These are phyloP conservation scores for Entomobrya proxima DNA, from an alignment of 2,888 invertebrate genomes.

Conservation along the genomic window DNA sequence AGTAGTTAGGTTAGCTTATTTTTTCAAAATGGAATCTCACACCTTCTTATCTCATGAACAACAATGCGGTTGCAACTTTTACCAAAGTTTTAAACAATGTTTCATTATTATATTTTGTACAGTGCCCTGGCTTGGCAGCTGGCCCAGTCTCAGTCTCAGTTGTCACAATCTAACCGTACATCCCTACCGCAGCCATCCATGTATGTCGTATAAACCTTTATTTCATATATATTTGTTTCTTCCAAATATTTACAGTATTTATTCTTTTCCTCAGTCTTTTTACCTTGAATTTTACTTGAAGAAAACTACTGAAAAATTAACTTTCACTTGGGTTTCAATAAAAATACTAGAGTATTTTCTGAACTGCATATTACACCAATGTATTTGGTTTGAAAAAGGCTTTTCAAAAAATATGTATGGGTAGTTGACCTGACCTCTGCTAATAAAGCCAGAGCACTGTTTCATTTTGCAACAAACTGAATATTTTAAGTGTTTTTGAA, in stretches of 20 bases:
- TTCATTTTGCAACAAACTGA: constrained; percentile 55
- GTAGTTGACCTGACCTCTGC: constrained; percentile 62
- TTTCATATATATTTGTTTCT: constrained; percentile 58
- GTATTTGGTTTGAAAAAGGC: background rate
- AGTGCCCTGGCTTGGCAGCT: constrained; percentile 76
- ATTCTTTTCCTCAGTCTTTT: constrained; percentile 67
- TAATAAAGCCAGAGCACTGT: constrained; percentile 75
- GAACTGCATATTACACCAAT: background rate
- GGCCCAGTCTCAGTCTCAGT: constrained; percentile 75
- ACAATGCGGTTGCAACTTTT: constrained; percentile 52
- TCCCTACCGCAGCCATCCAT: constrained; percentile 75
- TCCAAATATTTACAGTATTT: constrained; percentile 53
- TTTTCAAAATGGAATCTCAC: constrained; percentile 16
- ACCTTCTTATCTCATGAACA: constrained; percentile 27
- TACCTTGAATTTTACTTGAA: constrained; percentile 51
- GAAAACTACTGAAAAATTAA: background rate
- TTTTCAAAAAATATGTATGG: constrained; percentile 22
- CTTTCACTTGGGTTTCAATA: background rate
- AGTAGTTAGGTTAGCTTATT: constrained; percentile 65
- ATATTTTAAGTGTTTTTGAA: constrained; percentile 30
- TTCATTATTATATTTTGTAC: constrained; percentile 74
- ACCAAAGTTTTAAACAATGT: constrained; percentile 56
- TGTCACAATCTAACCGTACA: constrained; percentile 74
- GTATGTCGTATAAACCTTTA: constrained; percentile 71
- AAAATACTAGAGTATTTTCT: constrained; percentile 30